Evolutionary conservation across 1,140 invertebrate species (phyloP).

Genomic region (Drosophila sucinea): DNA sequence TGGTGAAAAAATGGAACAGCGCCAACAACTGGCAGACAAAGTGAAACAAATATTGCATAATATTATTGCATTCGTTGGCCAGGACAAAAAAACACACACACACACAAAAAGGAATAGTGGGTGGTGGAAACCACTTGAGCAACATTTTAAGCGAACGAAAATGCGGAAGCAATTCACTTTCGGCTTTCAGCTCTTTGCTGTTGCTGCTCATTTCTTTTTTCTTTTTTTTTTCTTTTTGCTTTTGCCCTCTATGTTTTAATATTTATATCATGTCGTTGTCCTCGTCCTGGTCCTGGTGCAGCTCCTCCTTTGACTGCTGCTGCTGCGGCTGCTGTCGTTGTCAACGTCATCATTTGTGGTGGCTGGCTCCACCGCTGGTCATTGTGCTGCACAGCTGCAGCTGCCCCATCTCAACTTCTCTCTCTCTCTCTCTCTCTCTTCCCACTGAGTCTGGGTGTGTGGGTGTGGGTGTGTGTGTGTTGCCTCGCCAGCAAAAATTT

Average conservation of each 20-base stretch:
- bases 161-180: conserved; percentile 72
- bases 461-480: background rate
- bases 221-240: background rate
- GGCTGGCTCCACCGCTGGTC: background rate
- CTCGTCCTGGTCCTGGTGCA: conserved; percentile 43
- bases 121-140: conserved; percentile 32
- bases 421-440: no score
- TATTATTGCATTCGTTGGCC: conserved; percentile 51
- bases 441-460: background rate
- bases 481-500: conserved; percentile 31
- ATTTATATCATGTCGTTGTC: conserved; percentile 66
- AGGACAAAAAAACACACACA: background rate
- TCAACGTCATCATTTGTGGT: conserved; percentile 11
- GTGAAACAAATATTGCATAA: conserved; percentile 74
- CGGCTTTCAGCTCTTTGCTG: conserved; percentile 44
- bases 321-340: background rate
- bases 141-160: conserved; percentile 56
- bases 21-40: conserved; percentile 38
- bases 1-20: conserved; percentile 18
- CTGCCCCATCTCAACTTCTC: background rate
- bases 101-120: background rate
- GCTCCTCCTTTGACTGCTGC: background rate
- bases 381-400: background rate
- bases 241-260: conserved; percentile 60
- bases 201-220: conserved; percentile 34